Evolutionary conservation across 2,888 invertebrate species (phyloP).

Genomic region (Chrysina gloriosa): DNA sequence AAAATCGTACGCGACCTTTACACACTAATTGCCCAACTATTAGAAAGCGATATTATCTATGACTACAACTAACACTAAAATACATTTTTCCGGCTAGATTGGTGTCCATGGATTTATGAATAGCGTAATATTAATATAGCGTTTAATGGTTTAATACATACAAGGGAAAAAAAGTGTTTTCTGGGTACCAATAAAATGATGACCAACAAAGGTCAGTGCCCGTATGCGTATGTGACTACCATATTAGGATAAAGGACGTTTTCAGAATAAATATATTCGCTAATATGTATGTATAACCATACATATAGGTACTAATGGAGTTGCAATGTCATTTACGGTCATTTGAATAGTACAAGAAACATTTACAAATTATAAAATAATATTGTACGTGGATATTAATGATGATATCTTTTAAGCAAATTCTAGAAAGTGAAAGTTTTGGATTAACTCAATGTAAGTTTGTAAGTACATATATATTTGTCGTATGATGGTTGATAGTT

Average conservation of each 20-base stretch:
- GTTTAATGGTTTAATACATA: not conserved
- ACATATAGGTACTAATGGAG: no score
- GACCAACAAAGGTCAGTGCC: not conserved
- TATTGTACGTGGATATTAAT: no score
- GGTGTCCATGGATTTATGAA: not conserved
- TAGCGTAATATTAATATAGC: not conserved
- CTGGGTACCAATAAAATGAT: not conserved
- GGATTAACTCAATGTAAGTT: not conserved
- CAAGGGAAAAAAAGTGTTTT: not conserved
- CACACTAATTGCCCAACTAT: not conserved
- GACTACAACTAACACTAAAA: not conserved
- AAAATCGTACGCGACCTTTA: not conserved
- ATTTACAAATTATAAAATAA: no score
- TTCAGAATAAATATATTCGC: no score
- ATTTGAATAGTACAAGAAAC: no score
- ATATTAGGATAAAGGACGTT: not conserved
- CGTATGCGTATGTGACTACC: not conserved
- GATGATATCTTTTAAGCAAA: no score
- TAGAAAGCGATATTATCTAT: not conserved
- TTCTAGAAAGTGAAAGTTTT: conserved; percentile 12
- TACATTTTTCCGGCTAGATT: not conserved
- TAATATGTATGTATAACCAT: no score
- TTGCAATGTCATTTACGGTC: no score
- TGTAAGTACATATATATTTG: not conserved
- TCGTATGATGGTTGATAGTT: not conserved